Percentiles rank a stretch among this genome's conserved stretches.
Evolutionary conservation across 2,888 invertebrate species (phyloP).

Genomic region (Lasioglossum vierecki): DNA sequence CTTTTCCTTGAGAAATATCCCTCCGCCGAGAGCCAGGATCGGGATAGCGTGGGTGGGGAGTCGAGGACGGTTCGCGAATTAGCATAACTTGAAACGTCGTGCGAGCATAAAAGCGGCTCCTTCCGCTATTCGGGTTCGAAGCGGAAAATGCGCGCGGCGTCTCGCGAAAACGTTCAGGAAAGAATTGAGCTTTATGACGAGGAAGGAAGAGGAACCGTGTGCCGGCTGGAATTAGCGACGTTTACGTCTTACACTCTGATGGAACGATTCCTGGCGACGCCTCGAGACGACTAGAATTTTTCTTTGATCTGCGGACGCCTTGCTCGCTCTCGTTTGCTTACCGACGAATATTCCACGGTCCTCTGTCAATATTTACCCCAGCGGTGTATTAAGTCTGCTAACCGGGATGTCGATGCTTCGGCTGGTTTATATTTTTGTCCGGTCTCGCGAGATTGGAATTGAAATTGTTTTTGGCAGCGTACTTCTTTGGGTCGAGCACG

Average conservation of each 20-base stretch:
- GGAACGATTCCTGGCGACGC: background rate
- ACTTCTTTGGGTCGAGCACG: background rate
- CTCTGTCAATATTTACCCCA: background rate
- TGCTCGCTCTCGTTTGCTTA: background rate
- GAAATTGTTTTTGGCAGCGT: background rate
- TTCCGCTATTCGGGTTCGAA: conserved; percentile 60
- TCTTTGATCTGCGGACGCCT: background rate
- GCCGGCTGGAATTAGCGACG: conserved; percentile 49
- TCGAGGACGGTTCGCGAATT: conserved; percentile 67
- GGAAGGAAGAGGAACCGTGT: conserved; percentile 1
- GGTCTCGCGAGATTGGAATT: background rate
- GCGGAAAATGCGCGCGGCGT: conserved; percentile 48
- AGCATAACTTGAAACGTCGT: conserved; percentile 80
- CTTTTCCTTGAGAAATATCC: conserved; percentile 42
- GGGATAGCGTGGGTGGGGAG: background rate
- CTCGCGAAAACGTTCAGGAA: conserved; percentile 53
- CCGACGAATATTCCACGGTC: background rate
- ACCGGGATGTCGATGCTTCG: background rate
- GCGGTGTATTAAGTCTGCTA: background rate
- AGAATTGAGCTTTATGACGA: conserved; percentile 58
- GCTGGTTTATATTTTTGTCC: background rate
- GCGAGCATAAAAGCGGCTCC: conserved; percentile 74
- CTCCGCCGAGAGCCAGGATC: background rate
- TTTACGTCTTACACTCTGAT: conserved; percentile 27
- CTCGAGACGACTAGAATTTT: background rate